A percentile compares a stretch with the other conserved stretches of the same genome.
phyloP scores from a whole-genome alignment of 2,888 invertebrate genomes.

The Tenodera sinensis region DNA sequence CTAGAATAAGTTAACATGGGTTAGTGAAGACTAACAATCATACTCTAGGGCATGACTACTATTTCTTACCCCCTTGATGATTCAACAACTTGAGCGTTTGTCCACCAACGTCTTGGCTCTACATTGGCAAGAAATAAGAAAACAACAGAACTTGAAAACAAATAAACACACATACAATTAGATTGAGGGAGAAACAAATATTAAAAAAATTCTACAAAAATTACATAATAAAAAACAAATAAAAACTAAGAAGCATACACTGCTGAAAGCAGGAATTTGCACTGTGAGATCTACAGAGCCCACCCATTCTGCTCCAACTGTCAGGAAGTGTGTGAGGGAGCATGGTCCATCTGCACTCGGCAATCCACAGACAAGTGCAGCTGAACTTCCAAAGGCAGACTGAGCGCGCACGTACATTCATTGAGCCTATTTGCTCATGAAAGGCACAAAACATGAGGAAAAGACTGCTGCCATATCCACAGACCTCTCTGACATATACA shows the following conservation, averaged over 20 bases:
- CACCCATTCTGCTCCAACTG: conserved; percentile 22
- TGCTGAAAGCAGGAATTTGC: conserved; percentile 33
- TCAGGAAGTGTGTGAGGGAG: conserved; percentile 1
- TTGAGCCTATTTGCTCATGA: neutral
- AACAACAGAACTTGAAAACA: conserved; percentile 31
- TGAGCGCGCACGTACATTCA: conserved; percentile 10
- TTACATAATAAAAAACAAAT: conserved; percentile 27
- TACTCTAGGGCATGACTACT: conserved; percentile 25
- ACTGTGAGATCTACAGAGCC: conserved; percentile 27
- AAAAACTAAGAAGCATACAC: conserved; percentile 32
- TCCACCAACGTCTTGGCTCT: conserved; percentile 91
- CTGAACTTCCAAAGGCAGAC: conserved; percentile 9
- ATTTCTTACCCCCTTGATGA: conserved; percentile 90
- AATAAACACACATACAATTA: conserved; percentile 26
- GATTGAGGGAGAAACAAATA: conserved; percentile 18
- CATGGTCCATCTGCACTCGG: neutral
- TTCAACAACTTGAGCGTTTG: conserved; percentile 85
- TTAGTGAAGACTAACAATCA: conserved; percentile 27
- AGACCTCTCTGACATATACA: neutral
- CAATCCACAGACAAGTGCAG: neutral
- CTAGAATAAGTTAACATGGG: conserved; percentile 31
- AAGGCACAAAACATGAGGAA: neutral
- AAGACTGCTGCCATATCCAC: neutral
- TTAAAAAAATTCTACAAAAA: conserved; percentile 28
- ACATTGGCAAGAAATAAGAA: conserved; percentile 41